A percentile compares a stretch with the other conserved stretches of the same genome.
Conservation (phyloP, 2,888 invertebrate species). For the Rotaria magnacalcarata region DNA sequence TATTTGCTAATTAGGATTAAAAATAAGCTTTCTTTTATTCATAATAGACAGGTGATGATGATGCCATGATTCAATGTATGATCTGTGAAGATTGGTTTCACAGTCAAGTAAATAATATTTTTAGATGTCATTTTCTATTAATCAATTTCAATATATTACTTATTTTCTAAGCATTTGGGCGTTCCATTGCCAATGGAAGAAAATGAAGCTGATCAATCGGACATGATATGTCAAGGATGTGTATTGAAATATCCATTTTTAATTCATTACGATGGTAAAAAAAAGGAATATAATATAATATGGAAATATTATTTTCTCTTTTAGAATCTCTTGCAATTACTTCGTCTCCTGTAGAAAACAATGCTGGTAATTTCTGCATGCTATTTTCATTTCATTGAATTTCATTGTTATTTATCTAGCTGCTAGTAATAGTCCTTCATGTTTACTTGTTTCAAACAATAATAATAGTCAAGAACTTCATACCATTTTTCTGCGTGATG, state of each 20-base stretch:
- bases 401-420: not conserved
- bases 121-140: not conserved
- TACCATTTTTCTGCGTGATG: conserved; percentile 36
- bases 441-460: not conserved
- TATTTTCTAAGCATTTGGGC: conserved; percentile 36
- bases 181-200: not conserved
- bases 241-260: conserved; percentile 36
- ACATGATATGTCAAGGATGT: conserved; percentile 42
- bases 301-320: not conserved
- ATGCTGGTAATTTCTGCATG: not conserved
- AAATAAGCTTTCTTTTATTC: not conserved
- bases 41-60: conserved; percentile 67
- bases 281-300: not conserved
- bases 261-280: conserved; percentile 36
- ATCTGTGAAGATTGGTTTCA: conserved; percentile 98
- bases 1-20: no score
- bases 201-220: conserved; percentile 41
- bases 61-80: conserved; percentile 91
- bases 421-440: not conserved
- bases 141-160: no score
- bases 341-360: not conserved
- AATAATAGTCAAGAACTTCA: not conserved
- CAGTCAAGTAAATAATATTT: not conserved
- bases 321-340: not conserved
- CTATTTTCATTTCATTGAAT: not conserved